These are phyloP conservation scores for Brienomyrus longianalis DNA, from an alignment of 2,113 vertebrate genomes.

Conservation along the genomic window DNA sequence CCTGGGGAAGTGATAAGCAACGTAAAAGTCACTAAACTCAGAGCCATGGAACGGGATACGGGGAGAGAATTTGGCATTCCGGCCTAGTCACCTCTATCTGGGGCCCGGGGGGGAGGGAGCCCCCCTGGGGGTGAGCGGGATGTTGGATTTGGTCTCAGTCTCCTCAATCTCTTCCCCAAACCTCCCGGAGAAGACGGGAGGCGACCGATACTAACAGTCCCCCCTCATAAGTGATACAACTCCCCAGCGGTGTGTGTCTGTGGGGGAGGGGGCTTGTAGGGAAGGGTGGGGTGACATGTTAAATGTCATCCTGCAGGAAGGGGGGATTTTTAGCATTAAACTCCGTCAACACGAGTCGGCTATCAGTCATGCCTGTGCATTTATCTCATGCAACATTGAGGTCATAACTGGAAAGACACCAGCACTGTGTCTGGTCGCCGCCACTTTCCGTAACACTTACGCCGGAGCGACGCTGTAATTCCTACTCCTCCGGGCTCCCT, in stretches of 20 bases:
- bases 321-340: slow-evolving; percentile 26
- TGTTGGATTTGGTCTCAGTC: neutral
- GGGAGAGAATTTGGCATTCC: neutral
- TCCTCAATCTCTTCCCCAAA: neutral
- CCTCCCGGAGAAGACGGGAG: neutral
- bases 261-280: neutral
- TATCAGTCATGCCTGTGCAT: slow-evolving; percentile 72
- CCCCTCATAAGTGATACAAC: slow-evolving; percentile 7
- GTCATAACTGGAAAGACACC: slow-evolving; percentile 77
- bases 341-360: slow-evolving; percentile 72
- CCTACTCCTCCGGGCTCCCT: neutral
- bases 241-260: neutral
- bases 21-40: neutral
- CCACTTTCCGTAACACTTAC: slow-evolving; percentile 67
- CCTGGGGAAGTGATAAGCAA: neutral
- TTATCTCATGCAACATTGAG: slow-evolving; percentile 81
- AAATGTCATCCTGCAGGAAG: slow-evolving; percentile 32
- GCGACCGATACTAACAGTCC: neutral
- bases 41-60: neutral
- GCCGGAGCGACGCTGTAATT: slow-evolving; percentile 66
- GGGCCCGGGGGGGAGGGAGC: neutral
- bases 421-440: slow-evolving; percentile 67
- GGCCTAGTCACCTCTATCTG: slow-evolving; percentile 2
- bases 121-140: neutral
- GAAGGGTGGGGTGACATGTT: slow-evolving; percentile 30